Conservation (phyloP, 1,140 invertebrate species). For the Drosophila biarmipes region DNA sequence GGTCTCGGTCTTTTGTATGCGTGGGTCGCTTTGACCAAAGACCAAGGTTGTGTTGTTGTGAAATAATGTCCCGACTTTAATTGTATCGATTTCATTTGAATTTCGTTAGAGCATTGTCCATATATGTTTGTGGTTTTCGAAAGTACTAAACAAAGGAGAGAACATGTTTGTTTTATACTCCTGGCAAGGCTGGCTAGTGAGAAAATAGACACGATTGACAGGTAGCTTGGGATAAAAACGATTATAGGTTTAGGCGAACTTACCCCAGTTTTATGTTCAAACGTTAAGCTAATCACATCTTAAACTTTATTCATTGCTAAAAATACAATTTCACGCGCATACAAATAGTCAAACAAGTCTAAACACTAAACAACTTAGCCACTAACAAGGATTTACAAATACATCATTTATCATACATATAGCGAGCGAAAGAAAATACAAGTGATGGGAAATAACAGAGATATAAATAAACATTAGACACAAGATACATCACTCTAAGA, state of each 20-base stretch:
- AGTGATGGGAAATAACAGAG: slow-evolving; percentile 23
- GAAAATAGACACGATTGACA: slow-evolving; percentile 19
- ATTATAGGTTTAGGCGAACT: slow-evolving; percentile 4
- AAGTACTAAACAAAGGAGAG: slow-evolving; percentile 21
- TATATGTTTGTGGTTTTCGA: slow-evolving; percentile 31
- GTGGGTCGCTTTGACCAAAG: slow-evolving; percentile 45
- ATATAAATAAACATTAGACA: slow-evolving; percentile 65
- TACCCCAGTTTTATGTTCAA: background rate
- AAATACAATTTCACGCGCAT: slow-evolving; percentile 64
- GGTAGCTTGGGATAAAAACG: background rate
- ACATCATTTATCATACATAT: slow-evolving; percentile 59
- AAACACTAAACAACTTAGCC: slow-evolving; percentile 67
- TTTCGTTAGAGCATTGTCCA: slow-evolving; percentile 32
- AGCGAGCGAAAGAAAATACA: slow-evolving; percentile 48
- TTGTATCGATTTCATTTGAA: slow-evolving; percentile 62
- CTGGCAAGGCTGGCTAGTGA: slow-evolving; percentile 46
- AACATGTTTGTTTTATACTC: slow-evolving; percentile 27
- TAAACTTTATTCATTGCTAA: slow-evolving; percentile 75
- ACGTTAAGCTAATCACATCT: slow-evolving; percentile 48
- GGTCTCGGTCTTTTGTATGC: slow-evolving; percentile 56
- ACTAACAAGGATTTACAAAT: slow-evolving; percentile 58
- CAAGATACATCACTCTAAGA: slow-evolving; percentile 49
- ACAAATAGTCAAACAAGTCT: slow-evolving; percentile 74
- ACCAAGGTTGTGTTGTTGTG: slow-evolving; percentile 52
- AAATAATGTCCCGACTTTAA: slow-evolving; percentile 61